A percentile compares a stretch with the other conserved stretches of the same genome.
Evolutionary conservation across 2,888 invertebrate species (phyloP).

Genomic region (Andrena bucephala): DNA sequence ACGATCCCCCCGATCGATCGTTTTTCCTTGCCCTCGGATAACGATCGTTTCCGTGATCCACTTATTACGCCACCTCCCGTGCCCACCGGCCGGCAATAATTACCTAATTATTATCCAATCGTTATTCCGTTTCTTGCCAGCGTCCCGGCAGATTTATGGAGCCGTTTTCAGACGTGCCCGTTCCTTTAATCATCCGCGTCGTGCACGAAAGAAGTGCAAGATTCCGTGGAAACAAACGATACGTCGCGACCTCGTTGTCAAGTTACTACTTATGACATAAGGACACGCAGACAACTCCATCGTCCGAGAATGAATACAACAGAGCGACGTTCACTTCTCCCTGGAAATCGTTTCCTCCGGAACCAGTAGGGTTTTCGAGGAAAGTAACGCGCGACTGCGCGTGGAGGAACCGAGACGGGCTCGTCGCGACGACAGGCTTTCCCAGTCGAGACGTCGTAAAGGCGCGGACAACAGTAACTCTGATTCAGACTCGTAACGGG

Average conservation of each 20-base stretch:
- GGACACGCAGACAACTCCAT: too few relatives aligned
- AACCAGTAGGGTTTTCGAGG: background rate
- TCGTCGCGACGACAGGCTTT: conserved; percentile 23
- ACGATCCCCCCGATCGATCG: conserved; percentile 36
- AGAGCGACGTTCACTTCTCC: too few relatives aligned
- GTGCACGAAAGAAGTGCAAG: too few relatives aligned
- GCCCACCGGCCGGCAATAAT: conserved; percentile 37
- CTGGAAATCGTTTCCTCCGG: background rate
- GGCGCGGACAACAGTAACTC: conserved; percentile 41
- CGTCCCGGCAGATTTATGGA: conserved; percentile 7
- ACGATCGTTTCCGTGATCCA: conserved; percentile 57
- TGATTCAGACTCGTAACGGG: conserved; percentile 54
- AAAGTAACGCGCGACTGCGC: conserved; percentile 22
- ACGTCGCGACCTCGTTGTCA: too few relatives aligned
- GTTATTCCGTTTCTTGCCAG: background rate
- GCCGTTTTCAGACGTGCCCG: background rate
- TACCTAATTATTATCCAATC: conserved; percentile 56
- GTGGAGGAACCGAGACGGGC: background rate
- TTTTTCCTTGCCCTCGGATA: conserved; percentile 49
- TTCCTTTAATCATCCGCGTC: background rate
- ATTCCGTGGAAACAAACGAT: background rate
- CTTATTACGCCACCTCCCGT: conserved; percentile 47
- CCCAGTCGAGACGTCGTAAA: conserved; percentile 33
- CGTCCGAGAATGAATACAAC: background rate
- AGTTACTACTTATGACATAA: too few relatives aligned